Conservation (phyloP, 1,140 invertebrate genomes). For the Cotesia chilonis region DNA sequence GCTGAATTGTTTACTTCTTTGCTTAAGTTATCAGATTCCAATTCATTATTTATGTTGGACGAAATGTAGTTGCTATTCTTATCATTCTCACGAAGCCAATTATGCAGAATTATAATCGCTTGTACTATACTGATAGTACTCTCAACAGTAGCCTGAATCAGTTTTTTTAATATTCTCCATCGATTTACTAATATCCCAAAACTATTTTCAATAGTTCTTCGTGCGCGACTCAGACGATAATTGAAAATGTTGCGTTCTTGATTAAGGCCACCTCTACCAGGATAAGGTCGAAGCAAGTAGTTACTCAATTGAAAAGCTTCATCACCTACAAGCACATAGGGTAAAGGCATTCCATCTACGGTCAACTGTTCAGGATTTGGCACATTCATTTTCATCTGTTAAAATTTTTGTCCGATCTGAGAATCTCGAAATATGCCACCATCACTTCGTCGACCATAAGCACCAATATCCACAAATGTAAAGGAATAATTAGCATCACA, state of each 20-base stretch:
- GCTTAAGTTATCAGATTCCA: not conserved
- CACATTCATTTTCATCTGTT: too few relatives aligned
- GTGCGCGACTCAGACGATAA: constrained; percentile 44
- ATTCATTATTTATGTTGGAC: not conserved
- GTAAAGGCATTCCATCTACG: constrained; percentile 27
- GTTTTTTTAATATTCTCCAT: constrained; percentile 35
- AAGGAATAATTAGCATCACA: too few relatives aligned
- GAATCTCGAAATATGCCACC: too few relatives aligned
- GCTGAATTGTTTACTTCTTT: constrained; percentile 4
- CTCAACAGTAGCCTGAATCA: constrained; percentile 13
- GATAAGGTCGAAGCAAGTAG: too few relatives aligned
- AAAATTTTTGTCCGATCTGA: too few relatives aligned
- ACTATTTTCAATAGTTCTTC: constrained; percentile 54
- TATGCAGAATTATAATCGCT: constrained; percentile 31
- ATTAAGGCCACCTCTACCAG: too few relatives aligned
- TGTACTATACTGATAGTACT: constrained; percentile 14
- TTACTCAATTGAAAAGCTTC: too few relatives aligned
- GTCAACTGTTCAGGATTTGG: not conserved
- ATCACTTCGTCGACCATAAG: too few relatives aligned
- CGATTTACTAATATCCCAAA: constrained; percentile 51
- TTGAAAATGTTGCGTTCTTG: too few relatives aligned
- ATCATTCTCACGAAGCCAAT: constrained; percentile 33
- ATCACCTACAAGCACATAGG: too few relatives aligned
- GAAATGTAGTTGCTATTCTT: constrained; percentile 12
- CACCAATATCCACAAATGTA: too few relatives aligned